Evolutionary conservation across 2,888 invertebrate genomes (phyloP), one percentile per base, ranked within the genome.

Genomic region (Tiliacea aurago): DNA sequence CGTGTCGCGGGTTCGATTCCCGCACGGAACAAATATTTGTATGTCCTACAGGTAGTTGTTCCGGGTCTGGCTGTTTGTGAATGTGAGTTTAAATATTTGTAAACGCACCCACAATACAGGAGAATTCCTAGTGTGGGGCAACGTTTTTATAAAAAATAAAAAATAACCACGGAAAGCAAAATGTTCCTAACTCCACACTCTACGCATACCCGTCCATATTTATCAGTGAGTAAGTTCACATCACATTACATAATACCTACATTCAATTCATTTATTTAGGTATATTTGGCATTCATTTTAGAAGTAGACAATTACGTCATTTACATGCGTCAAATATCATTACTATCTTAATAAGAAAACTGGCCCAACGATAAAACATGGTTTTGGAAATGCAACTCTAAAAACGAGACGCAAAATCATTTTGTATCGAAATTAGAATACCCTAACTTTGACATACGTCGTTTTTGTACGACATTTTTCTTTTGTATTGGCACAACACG

Each of bases 251-350:
- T 66, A 67, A 71, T 61, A 63, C 20, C 13, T 51, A 71, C 33
- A 58, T 66, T 45, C 56, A 73, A 33, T 65, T 66, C 59, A 51
- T n/a, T n/a, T n/a, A 53, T 58, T 62, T 62, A 69, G 76, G 65
- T 76, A 69, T 79, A 68, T 72, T 77, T 73, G 68, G 64, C 65
- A 69, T 76, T 76, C 45, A 80, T 69, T 75, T 83, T 63, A 73
- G 56, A 45, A 73, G 55, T 74, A 59, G 70, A 71, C 70, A 10
- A 2, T 6, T n/a, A 63, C 78, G 80, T 72, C 63, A 70, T 58
- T 64, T n/a, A 37, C 28, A 41, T 69, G 53, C 41, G 53, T 75
- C 69, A 77, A 62, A 76, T 62, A 75, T 58, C 53, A 63, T 43
- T 45, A 15, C 13, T 18, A 43, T 51, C 56, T 28, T 15, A 43